Evolutionary conservation across 30 jellyfish, hydroid and myxozoan species (phyloP).

Genomic region (Rhopilema esculentum): DNA sequence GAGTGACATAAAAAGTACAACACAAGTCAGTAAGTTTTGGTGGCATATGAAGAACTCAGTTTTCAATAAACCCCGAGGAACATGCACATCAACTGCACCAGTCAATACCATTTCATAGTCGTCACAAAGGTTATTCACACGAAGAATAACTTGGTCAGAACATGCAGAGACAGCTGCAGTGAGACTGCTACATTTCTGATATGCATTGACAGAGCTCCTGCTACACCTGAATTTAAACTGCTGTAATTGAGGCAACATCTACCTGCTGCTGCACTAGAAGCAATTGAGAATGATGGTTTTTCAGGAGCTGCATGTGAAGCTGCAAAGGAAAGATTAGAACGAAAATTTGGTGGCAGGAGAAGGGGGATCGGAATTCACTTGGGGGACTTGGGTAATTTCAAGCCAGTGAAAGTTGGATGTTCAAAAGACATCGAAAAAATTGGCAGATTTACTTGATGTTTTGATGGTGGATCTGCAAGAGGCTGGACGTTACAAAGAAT

Average conservation of each 20-base stretch:
- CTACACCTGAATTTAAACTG: constrained; percentile 31
- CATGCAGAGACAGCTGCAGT: constrained; percentile 40
- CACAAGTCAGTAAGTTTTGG: no score
- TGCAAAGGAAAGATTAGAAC: constrained; percentile 47
- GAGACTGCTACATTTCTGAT: constrained; percentile 41
- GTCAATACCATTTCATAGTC: no score
- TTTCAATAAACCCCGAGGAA: no score
- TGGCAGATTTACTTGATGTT: constrained; percentile 62
- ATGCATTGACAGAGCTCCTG: constrained; percentile 40
- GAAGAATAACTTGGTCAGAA: constrained; percentile 55
- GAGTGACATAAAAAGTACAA: no score
- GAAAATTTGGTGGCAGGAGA: constrained; percentile 28
- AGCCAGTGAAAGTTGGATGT: constrained; percentile 57
- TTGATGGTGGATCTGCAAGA: constrained; percentile 55
- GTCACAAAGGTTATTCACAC: no score
- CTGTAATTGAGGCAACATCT: constrained; percentile 43
- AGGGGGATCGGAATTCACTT: constrained; percentile 26
- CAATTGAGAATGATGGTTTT: constrained; percentile 26
- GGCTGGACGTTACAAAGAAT: constrained; percentile 67
- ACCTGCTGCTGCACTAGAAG: constrained; percentile 25
- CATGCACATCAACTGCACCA: no score
- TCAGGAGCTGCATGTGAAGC: constrained; percentile 59
- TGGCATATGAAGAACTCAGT: no score
- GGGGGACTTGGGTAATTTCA: constrained; percentile 68
- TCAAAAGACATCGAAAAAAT: constrained; percentile 60